Percentiles rank a stretch among this genome's conserved stretches.
Conservation (phyloP, 2,888 invertebrate species). For the Andrena dorsata region DNA sequence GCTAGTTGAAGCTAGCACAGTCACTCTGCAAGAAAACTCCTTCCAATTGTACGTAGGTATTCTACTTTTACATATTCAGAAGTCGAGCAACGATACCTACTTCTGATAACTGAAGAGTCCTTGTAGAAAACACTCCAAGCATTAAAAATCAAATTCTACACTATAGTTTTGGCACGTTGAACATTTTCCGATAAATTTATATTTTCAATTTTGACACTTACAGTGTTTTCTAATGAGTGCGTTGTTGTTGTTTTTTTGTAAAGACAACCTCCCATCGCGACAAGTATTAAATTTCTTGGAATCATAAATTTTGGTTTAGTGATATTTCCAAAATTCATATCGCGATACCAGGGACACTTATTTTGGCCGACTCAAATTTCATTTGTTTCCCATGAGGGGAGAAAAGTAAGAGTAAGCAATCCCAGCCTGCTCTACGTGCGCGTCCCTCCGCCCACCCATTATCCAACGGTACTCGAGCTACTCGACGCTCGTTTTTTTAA, state of each 20-base stretch:
- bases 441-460: conserved; percentile 55
- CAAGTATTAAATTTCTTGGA: background rate
- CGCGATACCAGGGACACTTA: background rate
- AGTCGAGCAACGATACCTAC: too few species aligned
- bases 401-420: conserved; percentile 13
- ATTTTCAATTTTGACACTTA: too few species aligned
- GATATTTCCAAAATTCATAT: background rate
- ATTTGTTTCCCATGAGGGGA: conserved; percentile 6
- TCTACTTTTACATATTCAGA: too few species aligned
- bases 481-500: conserved; percentile 38
- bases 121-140: too few species aligned
- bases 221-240: too few species aligned
- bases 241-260: too few species aligned
- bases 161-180: too few species aligned
- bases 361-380: background rate
- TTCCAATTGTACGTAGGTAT: background rate
- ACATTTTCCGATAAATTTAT: too few species aligned
- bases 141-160: too few species aligned
- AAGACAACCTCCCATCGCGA: background rate
- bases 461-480: conserved; percentile 50
- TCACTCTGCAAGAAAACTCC: background rate
- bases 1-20: background rate
- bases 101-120: too few species aligned
- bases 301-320: background rate
- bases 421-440: conserved; percentile 18